These are phyloP conservation scores for Lacerta viridis DNA, from an alignment of 2,797 vertebrate genomes.

Conservation along the genomic window DNA sequence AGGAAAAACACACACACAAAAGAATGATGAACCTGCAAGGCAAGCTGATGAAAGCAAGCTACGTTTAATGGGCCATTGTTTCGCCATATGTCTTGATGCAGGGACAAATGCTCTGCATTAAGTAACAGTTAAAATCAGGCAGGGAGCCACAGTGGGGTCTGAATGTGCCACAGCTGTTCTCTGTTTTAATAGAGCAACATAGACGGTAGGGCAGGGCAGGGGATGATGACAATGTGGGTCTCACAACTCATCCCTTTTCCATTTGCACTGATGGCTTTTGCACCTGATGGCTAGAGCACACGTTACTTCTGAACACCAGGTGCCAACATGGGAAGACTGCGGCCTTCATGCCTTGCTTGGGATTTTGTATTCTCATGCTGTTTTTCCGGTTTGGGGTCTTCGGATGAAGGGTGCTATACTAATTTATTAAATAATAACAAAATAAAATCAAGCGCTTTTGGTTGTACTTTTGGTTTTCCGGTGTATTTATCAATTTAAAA, in stretches of 20 bases:
- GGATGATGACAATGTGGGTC: neutral
- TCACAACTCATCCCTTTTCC: neutral
- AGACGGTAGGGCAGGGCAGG: no score
- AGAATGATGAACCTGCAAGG: neutral
- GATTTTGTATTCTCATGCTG: no score
- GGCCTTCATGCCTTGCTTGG: no score
- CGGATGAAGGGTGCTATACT: no score
- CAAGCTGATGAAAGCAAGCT: constrained; percentile 35
- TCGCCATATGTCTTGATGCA: neutral
- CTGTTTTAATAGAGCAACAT: no score
- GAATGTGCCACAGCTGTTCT: neutral
- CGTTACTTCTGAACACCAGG: neutral
- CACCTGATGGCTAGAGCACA: neutral
- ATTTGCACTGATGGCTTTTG: neutral
- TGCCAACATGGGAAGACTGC: neutral
- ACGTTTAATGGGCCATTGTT: constrained; percentile 7
- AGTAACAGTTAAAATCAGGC: constrained; percentile 6
- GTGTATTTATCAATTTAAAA: no score
- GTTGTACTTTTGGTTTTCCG: no score
- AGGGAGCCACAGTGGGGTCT: neutral
- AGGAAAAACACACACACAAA: neutral
- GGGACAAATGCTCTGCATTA: constrained; percentile 12
- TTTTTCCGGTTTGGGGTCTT: no score
- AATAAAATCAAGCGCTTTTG: no score
- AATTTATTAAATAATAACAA: no score